Base-by-base conservation (phyloP, 2,113 vertebrate genomes). In the Thamnaconus septentrionalis region DNA sequence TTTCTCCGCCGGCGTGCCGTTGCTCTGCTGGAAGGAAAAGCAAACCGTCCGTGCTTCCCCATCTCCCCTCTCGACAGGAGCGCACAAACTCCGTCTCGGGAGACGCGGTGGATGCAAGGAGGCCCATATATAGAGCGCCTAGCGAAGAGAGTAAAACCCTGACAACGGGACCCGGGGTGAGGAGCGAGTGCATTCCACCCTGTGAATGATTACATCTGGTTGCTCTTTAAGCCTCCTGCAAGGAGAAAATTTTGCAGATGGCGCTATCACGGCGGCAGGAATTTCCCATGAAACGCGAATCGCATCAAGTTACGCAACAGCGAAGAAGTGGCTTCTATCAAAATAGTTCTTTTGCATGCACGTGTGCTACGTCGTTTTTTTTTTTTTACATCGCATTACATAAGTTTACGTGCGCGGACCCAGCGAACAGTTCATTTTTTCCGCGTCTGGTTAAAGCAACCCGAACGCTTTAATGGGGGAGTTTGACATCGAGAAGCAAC, bases 11-110 rank as follows among this genome's bases (percentile, higher is more conserved):
- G 46, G 6, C 12, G 7, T 18, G 43, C 12, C 73, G 64, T 80
- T 78, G 77, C 55, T 86, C 81, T 81, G 64, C 73, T 60, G 8
- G 18, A 72, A 72, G 9, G 73, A 72, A 78, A 82, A 75, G 53
- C 62, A 44, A 40, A 64, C 79, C 62, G 73, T 71, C 66, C 53
- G 6, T 46, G 8, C 6, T 52, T 61, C 9, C 44, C 49, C 63
- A 8, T 46, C 45, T 64, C 42, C 44, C 18, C 7, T 31, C n/a
- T 4, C 7, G 53, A 7, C 41, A 39, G 18, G 18, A 56, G 12
- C 70, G 63, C 41, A 56, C 12, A 77, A 71, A 73, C 51, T 53
- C 48, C 55, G 45, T 48, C 72, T 72, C 42, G 18, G 5, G 55
- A 43, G 50, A 47, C 56, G 6, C 47, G 10, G 6, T 53, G 8